phyloP scores from a whole-genome alignment of 2,113 vertebrate genomes.

The Equus quagga region DNA sequence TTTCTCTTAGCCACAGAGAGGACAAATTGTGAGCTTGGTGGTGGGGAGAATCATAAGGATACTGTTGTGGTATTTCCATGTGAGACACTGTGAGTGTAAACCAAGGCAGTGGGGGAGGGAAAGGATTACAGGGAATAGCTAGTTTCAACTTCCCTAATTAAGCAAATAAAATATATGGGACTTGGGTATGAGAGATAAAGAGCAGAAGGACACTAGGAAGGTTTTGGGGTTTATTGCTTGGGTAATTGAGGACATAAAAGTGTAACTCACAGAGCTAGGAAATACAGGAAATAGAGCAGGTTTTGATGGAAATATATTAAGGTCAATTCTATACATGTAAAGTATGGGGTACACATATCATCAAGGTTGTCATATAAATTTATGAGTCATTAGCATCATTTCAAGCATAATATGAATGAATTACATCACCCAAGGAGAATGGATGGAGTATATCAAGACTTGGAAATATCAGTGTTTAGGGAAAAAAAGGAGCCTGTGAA shows the following conservation, averaged over 20 bases:
- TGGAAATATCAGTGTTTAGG: not conserved
- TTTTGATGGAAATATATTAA: not conserved
- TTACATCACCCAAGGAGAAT: not conserved
- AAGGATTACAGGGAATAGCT: not conserved
- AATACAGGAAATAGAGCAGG: not conserved
- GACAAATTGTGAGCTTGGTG: not conserved
- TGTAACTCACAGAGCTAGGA: not conserved
- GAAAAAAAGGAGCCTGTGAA: not conserved
- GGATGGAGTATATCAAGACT: not conserved
- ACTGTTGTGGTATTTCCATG: not conserved
- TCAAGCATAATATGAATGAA: not conserved
- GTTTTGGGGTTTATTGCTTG: not conserved
- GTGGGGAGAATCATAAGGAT: not conserved
- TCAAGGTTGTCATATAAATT: not conserved
- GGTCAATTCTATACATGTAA: not conserved
- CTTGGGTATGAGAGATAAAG: not conserved
- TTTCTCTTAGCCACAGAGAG: not conserved
- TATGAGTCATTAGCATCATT: not conserved
- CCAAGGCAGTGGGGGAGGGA: not conserved
- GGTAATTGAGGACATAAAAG: not conserved
- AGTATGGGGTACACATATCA: not conserved
- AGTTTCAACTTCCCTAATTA: not conserved
- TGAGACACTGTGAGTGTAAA: not conserved
- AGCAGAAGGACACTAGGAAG: not conserved
- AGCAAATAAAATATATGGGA: not conserved